Conservation (phyloP, 2,113 vertebrate genomes). For the Empidonax alnorum region DNA sequence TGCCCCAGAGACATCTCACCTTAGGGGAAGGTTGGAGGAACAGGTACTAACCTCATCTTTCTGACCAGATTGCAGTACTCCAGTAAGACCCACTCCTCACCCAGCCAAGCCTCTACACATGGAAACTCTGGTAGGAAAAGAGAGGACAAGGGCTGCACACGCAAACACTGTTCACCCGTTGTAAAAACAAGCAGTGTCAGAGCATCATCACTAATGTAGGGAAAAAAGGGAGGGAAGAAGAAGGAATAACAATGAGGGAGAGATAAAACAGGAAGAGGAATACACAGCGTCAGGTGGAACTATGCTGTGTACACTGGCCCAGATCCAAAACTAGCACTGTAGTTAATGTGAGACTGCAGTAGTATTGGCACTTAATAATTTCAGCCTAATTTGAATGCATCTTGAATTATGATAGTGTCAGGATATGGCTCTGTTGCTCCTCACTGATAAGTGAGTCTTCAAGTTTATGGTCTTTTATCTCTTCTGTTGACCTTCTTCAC, state of each 20-base stretch:
- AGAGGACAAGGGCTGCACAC: background rate
- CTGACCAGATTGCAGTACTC: accelerated
- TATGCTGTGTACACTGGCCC: accelerated
- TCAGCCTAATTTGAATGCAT: background rate
- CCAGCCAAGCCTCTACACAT: background rate
- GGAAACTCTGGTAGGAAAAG: background rate
- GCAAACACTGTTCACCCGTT: background rate
- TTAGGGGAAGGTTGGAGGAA: background rate
- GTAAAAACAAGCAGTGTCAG: background rate
- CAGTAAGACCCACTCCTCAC: background rate
- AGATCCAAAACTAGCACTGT: background rate
- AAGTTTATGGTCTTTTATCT: background rate
- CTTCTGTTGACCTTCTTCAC: background rate
- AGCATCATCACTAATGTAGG: accelerated
- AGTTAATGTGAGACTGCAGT: background rate
- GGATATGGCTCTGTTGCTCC: background rate
- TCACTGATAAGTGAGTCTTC: background rate
- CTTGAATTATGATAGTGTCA: background rate
- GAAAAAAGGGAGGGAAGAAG: background rate
- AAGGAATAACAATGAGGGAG: background rate
- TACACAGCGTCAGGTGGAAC: accelerated
- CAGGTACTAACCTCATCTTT: background rate
- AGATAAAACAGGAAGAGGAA: background rate
- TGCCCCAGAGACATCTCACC: background rate
- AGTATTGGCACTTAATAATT: background rate